These are phyloP conservation scores for Ctenochaetus hawaiiensis DNA, from an alignment of 2,797 vertebrate genomes.

Conservation along the genomic window DNA sequence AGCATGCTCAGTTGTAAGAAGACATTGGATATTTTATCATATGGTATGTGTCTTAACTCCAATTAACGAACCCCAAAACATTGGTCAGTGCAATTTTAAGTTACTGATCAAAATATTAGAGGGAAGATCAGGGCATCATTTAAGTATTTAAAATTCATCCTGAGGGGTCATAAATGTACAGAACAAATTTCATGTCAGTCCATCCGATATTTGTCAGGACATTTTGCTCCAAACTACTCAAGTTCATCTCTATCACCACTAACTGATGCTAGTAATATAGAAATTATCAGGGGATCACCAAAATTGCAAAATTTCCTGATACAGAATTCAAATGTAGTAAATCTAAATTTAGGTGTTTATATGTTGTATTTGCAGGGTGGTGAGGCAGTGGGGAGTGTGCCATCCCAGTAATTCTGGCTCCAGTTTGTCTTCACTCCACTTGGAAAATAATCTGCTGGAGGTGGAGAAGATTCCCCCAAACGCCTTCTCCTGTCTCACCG, in stretches of 20 bases:
- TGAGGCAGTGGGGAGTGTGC: conserved; percentile 87
- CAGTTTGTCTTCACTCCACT: conserved; percentile 82
- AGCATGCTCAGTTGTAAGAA: no score
- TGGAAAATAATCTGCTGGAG: conserved; percentile 88
- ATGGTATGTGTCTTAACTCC: no score
- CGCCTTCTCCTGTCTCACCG: conserved; percentile 84
- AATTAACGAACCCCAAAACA: no score
- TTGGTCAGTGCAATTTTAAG: no score
- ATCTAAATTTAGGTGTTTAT: not conserved
- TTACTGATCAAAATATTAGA: no score
- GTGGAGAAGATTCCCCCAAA: conserved; percentile 75
- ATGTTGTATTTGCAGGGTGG: conserved; percentile 75
- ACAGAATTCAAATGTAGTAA: not conserved
- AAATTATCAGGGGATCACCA: not conserved
- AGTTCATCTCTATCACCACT: not conserved
- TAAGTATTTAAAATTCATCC: not conserved
- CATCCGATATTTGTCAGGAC: not conserved
- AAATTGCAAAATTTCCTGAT: not conserved
- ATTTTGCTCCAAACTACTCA: not conserved
- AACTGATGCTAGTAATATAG: no score
- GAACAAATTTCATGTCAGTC: not conserved
- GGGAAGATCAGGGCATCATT: not conserved
- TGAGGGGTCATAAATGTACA: not conserved
- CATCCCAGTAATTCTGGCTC: conserved; percentile 84
- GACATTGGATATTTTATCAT: no score